Conservation (phyloP, 1,140 invertebrate genomes). For the Leptestheria dahalacensis region DNA sequence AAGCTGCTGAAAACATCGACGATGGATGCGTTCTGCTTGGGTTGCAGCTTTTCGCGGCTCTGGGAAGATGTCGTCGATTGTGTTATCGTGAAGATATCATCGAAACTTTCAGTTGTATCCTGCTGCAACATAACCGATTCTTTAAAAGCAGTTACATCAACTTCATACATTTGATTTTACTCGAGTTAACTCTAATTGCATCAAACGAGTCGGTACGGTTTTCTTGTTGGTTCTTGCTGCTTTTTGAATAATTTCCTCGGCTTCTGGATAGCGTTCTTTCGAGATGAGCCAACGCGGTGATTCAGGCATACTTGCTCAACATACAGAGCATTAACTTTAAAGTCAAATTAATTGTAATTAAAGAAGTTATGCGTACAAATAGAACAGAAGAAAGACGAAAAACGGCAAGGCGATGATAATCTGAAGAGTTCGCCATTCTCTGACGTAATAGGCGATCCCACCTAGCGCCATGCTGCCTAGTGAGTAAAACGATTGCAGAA, state of each 20-base stretch:
- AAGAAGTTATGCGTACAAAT: slow-evolving; percentile 22
- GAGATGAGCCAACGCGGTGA: slow-evolving; percentile 32
- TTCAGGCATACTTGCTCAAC: slow-evolving; percentile 23
- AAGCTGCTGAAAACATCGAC: slow-evolving; percentile 11
- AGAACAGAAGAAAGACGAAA: slow-evolving; percentile 23
- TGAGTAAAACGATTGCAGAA: slow-evolving; percentile 27
- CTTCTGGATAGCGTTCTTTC: slow-evolving; percentile 25
- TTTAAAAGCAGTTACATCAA: no score
- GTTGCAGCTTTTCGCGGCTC: no score
- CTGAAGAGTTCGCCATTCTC: slow-evolving; percentile 26
- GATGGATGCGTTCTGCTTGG: no score
- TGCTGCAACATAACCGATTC: no score
- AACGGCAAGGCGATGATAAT: slow-evolving; percentile 19
- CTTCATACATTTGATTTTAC: no score
- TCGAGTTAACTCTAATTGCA: no score
- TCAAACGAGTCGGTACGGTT: slow-evolving; percentile 9
- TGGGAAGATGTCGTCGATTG: no score
- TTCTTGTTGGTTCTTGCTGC: slow-evolving; percentile 23
- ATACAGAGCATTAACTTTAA: no score
- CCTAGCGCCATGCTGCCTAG: slow-evolving; percentile 25
- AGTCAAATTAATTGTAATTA: neutral
- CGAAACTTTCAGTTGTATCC: no score
- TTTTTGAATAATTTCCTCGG: slow-evolving; percentile 22
- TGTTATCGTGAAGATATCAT: no score
- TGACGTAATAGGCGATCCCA: slow-evolving; percentile 25